phyloP scores from a whole-genome alignment of 2,888 invertebrate genomes.

The Cenopis cana region DNA sequence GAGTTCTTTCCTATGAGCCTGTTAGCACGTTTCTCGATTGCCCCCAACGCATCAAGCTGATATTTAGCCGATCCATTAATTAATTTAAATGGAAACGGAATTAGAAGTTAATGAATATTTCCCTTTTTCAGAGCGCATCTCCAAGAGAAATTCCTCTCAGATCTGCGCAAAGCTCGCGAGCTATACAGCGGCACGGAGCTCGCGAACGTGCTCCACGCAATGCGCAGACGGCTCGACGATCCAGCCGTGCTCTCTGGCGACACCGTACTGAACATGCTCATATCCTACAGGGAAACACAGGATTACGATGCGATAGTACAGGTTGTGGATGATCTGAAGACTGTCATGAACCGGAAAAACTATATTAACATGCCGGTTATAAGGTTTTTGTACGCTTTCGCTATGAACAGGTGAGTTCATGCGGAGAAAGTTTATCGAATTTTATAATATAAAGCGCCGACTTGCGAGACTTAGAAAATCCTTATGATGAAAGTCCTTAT shows the following conservation, averaged over 20 bases:
- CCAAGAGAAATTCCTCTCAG: slow-evolving; percentile 98
- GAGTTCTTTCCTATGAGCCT: no score
- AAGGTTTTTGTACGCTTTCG: slow-evolving; percentile 97
- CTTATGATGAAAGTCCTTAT: no score
- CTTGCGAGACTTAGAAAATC: no score
- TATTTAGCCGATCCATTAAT: no score
- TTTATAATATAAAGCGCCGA: neutral
- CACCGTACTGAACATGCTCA: slow-evolving; percentile 96
- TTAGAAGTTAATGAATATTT: no score
- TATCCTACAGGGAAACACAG: slow-evolving; percentile 96
- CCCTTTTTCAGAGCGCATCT: slow-evolving; percentile 91
- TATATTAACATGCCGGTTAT: slow-evolving; percentile 96
- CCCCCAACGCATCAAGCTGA: no score
- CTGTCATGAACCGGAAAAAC: slow-evolving; percentile 94
- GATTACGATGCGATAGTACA: slow-evolving; percentile 99
- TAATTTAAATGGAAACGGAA: no score
- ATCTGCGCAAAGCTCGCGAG: slow-evolving; percentile 96
- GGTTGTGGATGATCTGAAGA: slow-evolving; percentile 96
- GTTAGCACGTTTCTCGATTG: no score
- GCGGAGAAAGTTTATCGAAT: neutral
- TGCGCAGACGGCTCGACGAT: slow-evolving; percentile 97
- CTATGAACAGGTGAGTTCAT: slow-evolving; percentile 91
- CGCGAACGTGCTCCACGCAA: slow-evolving; percentile 92
- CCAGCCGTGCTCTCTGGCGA: slow-evolving; percentile 98
- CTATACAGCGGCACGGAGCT: slow-evolving; percentile 93